Evolutionary conservation across 92 coral and sea anemone genomes (phyloP).

Genomic region (Zoanthus sociatus): DNA sequence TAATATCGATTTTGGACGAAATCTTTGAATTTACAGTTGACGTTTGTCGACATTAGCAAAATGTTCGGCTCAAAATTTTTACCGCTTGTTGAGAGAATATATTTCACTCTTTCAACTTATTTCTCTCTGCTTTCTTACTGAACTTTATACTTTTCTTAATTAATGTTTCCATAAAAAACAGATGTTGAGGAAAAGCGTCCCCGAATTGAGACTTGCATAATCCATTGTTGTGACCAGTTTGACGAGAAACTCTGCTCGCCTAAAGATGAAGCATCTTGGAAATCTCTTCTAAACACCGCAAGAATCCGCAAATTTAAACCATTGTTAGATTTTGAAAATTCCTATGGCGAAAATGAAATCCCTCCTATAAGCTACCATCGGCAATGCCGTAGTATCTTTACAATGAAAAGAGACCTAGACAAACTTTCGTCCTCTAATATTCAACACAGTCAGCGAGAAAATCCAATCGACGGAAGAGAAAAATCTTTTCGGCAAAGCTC

Average conservation of each 20-base stretch:
- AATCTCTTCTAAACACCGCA: slow-evolving; percentile 25
- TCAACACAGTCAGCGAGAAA: slow-evolving; percentile 19
- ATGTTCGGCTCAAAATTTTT: slow-evolving; percentile 37
- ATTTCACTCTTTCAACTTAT: slow-evolving; percentile 30
- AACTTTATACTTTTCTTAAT: slow-evolving; percentile 10
- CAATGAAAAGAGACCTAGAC: slow-evolving; percentile 69
- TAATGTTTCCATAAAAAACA: slow-evolving; percentile 15
- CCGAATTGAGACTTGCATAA: slow-evolving; percentile 19
- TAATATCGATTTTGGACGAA: slow-evolving; percentile 38
- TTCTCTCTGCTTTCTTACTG: slow-evolving; percentile 15
- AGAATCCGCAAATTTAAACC: neutral
- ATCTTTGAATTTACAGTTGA: slow-evolving; percentile 28
- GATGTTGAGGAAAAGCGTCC: slow-evolving; percentile 20
- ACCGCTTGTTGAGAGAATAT: slow-evolving; percentile 36
- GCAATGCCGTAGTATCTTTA: slow-evolving; percentile 66
- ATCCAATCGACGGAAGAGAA: slow-evolving; percentile 21
- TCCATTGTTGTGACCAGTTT: slow-evolving; percentile 11
- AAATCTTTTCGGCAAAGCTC: slow-evolving; percentile 58
- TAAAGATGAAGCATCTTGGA: slow-evolving; percentile 6
- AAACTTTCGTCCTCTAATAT: slow-evolving; percentile 18
- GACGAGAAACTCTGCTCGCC: slow-evolving; percentile 15
- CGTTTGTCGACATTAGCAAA: slow-evolving; percentile 33
- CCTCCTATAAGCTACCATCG: slow-evolving; percentile 55
- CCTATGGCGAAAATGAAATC: slow-evolving; percentile 33
- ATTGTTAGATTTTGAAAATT: slow-evolving; percentile 8